These are phyloP conservation scores for Rana temporaria DNA, from an alignment of 2,113 vertebrate genomes.

Conservation along the genomic window DNA sequence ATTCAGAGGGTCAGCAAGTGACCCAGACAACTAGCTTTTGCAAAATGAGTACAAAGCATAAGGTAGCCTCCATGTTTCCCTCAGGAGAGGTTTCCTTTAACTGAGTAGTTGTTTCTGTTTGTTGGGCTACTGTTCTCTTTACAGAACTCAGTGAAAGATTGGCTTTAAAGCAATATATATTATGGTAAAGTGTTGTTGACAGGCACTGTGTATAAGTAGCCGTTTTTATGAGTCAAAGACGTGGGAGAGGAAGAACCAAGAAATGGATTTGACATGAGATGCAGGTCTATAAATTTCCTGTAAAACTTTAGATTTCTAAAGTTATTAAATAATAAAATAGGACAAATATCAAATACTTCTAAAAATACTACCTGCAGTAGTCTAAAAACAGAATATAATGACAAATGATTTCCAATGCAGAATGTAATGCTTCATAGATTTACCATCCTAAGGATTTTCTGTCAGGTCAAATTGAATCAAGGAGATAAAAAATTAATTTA, in stretches of 20 bases:
- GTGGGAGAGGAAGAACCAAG: constrained; percentile 3
- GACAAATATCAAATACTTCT: constrained; percentile 3
- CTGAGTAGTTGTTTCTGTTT: too few relatives aligned
- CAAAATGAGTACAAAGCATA: too few relatives aligned
- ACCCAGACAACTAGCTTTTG: too few relatives aligned
- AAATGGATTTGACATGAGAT: constrained; percentile 13
- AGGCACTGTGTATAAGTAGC: background rate
- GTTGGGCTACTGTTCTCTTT: too few relatives aligned
- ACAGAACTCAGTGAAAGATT: background rate
- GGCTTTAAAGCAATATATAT: background rate
- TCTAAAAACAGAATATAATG: background rate
- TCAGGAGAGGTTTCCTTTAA: too few relatives aligned
- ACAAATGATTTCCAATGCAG: background rate
- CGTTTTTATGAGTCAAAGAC: constrained; percentile 18
- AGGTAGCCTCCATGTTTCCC: too few relatives aligned
- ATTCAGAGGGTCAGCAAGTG: too few relatives aligned
- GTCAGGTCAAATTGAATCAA: background rate
- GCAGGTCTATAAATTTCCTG: background rate
- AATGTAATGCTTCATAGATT: background rate
- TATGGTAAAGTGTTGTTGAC: constrained; percentile 1
- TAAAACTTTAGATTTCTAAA: background rate
- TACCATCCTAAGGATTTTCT: background rate
- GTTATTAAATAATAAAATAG: constrained; percentile 16
- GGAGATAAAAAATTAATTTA: background rate
- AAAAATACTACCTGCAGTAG: background rate